Evolutionary conservation across 2,113 vertebrate species (phyloP), one percentile per base, ranked within the genome.

Genomic region (Coptodon bakossiorum): DNA sequence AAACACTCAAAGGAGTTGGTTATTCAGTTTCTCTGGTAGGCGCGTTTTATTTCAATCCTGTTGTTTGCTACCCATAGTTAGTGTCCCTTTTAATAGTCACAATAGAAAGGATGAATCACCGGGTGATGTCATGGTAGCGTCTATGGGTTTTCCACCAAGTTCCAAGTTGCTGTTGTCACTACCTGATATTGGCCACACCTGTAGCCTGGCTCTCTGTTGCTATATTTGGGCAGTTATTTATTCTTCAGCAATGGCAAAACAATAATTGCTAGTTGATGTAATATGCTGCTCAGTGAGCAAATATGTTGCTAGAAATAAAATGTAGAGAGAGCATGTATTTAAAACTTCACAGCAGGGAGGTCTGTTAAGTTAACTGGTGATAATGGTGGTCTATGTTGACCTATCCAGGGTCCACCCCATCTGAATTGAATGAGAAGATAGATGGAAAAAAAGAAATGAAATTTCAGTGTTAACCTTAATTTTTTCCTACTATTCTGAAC

Each of bases 31-130:
- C 68, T 29, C 68, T 48, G 43, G 14, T 7, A 31, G 24, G 24
- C 6, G 3, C 4, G 4, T 50, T 76, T 76, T 29, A 29, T 76
- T 76, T 48, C 14, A 48, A 12, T 11, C 6, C 43, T 76, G 24
- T 17, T 5, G 14, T 48, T 2, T 27, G n/a, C 68, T 48, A 29
- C 40, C 3, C 40, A 19, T 17, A 48, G 0, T 48, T 27, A 48
- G 68, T 12, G 43, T 73, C 22, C 68, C 68, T 29, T 43, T 73
- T 45, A 5, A 10, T 76, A 76, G 40, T 76, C 0, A 76, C 40
- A 76, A 27, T 19, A 48, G 24, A 76, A 76, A 17, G 40, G 68
- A 29, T 76, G 68, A 78, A 8, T 50, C 43, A 78, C 9, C 31
- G 3, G 24, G 43, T 78, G 71, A 78, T 48, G 24, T 76, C 1